Percentiles rank a stretch among this genome's conserved stretches.
Evolutionary conservation across 2,888 invertebrate species (phyloP).

Genomic region (Aporophyla lueneburgensis): DNA sequence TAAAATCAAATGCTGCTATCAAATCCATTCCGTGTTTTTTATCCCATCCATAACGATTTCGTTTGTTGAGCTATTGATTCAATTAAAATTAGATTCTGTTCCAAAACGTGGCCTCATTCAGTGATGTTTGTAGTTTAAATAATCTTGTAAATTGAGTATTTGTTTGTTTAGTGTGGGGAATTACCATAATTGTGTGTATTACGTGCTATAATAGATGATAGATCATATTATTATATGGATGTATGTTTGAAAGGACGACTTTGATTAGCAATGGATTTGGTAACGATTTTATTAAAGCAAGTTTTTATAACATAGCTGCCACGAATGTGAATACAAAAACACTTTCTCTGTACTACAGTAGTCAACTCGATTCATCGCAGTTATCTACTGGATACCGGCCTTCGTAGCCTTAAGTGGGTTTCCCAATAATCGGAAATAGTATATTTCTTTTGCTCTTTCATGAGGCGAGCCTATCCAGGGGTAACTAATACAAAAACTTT

Average conservation of each 20-base stretch:
- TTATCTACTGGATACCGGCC: not conserved
- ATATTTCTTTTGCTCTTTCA: not conserved
- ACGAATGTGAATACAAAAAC: not conserved
- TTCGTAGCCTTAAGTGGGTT: not conserved
- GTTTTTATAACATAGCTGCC: not conserved
- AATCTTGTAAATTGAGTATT: conserved; percentile 56
- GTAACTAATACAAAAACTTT: conserved; percentile 17
- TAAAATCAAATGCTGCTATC: not conserved
- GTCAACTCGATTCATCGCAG: not conserved
- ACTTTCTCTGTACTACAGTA: not conserved
- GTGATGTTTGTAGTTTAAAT: conserved; percentile 49
- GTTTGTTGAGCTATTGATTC: conserved; percentile 38
- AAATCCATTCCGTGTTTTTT: not conserved
- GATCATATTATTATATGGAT: not conserved
- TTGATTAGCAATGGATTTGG: not conserved
- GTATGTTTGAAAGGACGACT: not conserved
- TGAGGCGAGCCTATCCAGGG: not conserved
- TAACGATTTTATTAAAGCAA: not conserved
- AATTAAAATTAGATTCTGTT: conserved; percentile 44
- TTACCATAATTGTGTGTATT: conserved; percentile 55
- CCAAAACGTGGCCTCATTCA: conserved; percentile 7
- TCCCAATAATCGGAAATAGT: not conserved
- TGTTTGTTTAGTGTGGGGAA: conserved; percentile 37
- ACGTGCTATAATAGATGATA: not conserved
- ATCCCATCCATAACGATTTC: not conserved